These are phyloP conservation scores for Anthopleura xanthogrammica DNA, from an alignment of 92 coral and sea anemone genomes.

Conservation along the genomic window DNA sequence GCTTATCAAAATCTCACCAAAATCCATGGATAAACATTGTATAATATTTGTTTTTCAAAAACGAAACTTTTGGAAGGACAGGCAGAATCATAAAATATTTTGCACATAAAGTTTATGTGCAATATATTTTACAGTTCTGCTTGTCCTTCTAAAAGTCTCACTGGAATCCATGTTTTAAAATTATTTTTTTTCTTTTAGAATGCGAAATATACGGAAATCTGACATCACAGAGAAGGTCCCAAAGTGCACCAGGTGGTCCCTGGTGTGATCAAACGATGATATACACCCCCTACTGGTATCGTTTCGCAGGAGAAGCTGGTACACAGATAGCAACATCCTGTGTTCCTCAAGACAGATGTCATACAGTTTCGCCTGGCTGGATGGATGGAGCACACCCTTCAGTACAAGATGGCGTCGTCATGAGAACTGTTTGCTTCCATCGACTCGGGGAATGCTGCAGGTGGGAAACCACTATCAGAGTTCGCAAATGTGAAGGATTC, in stretches of 20 bases:
- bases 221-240: neutral
- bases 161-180: neutral
- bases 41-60: too few relatives aligned
- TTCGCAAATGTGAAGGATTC: conserved; percentile 37
- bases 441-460: conserved; percentile 17
- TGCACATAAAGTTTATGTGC: too few relatives aligned
- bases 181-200: neutral
- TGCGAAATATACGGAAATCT: neutral
- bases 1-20: too few relatives aligned
- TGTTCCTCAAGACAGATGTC: conserved; percentile 6
- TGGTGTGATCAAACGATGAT: neutral
- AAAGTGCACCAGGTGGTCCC: conserved; percentile 1
- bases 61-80: too few relatives aligned
- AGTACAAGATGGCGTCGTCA: conserved; percentile 28
- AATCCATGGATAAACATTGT: too few relatives aligned
- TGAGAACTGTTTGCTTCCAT: conserved; percentile 35
- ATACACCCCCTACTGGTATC: conserved; percentile 20
- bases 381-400: conserved; percentile 37
- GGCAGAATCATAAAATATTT: too few relatives aligned
- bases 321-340: conserved; percentile 25
- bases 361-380: conserved; percentile 49
- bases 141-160: too few relatives aligned
- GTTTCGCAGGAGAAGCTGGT: conserved; percentile 29
- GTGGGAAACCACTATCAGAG: conserved; percentile 26
- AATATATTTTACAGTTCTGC: too few relatives aligned